Evolutionary conservation across 1,140 invertebrate species (phyloP).

Genomic region (Brevipalpus yothersi): DNA sequence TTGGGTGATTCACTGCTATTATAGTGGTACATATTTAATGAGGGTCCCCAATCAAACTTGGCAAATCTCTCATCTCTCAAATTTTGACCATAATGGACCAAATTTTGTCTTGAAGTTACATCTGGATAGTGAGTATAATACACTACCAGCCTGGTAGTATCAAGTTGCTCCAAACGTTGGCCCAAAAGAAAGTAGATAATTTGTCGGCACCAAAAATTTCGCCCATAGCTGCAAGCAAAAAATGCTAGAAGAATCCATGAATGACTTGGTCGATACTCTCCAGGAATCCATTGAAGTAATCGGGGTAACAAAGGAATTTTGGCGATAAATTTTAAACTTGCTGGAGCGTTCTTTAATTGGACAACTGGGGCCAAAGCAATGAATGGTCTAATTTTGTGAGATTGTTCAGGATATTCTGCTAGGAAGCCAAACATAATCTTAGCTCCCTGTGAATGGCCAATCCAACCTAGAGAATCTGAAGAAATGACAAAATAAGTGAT

Average conservation of each 20-base stretch:
- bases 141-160: constrained; percentile 31
- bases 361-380: constrained; percentile 47
- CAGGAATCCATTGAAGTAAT: neutral
- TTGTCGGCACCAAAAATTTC: neutral
- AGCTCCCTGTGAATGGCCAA: constrained; percentile 37
- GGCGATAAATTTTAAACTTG: constrained; percentile 23
- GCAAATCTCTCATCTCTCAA: neutral
- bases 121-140: constrained; percentile 54
- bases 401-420: constrained; percentile 34
- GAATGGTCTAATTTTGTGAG: constrained; percentile 25
- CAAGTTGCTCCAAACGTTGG: neutral
- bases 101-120: constrained; percentile 46
- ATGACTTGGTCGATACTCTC: neutral
- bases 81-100: constrained; percentile 31
- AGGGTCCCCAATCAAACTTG: neutral
- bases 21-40: neutral
- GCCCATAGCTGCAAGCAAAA: neutral
- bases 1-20: neutral
- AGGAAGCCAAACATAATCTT: constrained; percentile 34
- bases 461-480: constrained; percentile 20
- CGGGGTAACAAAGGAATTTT: neutral
- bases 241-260: too few relatives aligned
- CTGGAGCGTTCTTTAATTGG: constrained; percentile 37
- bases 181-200: neutral
- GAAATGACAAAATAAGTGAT: neutral